Percentiles rank a stretch among this genome's conserved stretches.
Evolutionary conservation across 30 jellyfish, hydroid and myxozoan genomes (phyloP).

Genomic region (Aurelia sp.): DNA sequence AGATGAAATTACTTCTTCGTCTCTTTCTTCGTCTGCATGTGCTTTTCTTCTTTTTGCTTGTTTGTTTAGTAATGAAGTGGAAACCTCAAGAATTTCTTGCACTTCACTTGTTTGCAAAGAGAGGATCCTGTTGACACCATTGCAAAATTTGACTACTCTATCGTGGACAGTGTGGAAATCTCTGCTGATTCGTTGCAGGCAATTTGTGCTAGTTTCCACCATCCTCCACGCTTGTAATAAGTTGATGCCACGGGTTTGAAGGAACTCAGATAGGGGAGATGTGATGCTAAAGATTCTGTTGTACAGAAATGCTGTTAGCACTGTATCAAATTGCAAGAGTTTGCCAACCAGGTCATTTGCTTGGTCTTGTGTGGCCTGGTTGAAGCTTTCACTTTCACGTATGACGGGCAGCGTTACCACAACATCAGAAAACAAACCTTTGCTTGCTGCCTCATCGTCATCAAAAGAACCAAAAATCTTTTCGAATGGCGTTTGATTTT

Average conservation of each 20-base stretch:
- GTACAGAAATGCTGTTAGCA: conserved; percentile 17
- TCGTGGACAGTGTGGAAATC: no score
- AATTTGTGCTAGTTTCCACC: neutral
- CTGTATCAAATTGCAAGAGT: conserved; percentile 28
- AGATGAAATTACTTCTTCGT: no score
- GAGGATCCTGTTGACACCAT: no score
- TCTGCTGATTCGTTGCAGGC: neutral
- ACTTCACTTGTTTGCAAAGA: no score
- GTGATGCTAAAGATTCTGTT: conserved; percentile 25
- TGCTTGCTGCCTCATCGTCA: conserved; percentile 25
- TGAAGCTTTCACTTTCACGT: neutral
- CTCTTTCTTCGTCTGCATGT: no score
- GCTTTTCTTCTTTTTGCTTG: no score
- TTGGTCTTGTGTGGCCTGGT: conserved; percentile 38
- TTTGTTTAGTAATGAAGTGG: no score
- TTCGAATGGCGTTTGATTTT: conserved; percentile 49
- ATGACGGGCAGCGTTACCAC: conserved; percentile 10
- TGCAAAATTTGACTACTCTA: no score
- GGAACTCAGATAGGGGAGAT: conserved; percentile 24
- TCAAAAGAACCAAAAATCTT: conserved; percentile 15
- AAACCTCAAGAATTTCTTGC: no score
- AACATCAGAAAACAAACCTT: conserved; percentile 40
- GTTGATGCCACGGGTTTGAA: conserved; percentile 5
- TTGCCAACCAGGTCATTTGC: conserved; percentile 38
- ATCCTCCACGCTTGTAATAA: neutral